Evolutionary conservation across 2,888 invertebrate genomes (phyloP).

Genomic region (Microchrysa polita): DNA sequence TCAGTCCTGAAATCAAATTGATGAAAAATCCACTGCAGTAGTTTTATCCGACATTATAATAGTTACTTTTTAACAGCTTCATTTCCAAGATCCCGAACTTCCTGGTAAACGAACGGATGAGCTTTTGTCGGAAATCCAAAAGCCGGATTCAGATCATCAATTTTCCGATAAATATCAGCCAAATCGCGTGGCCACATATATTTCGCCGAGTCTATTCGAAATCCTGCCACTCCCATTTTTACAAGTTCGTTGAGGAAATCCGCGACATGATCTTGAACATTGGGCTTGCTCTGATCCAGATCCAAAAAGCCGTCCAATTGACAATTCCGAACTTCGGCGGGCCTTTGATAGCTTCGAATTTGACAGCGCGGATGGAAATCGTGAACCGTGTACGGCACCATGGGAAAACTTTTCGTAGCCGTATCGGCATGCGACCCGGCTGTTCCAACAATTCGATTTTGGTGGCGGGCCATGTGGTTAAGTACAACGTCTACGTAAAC

Average conservation of each 20-base stretch:
- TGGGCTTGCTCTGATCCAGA: constrained; percentile 65
- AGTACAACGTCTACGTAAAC: constrained; percentile 79
- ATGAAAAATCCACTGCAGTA: not conserved
- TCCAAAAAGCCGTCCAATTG: constrained; percentile 65
- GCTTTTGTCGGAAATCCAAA: constrained; percentile 66
- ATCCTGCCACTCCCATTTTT: constrained; percentile 82
- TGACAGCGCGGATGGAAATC: constrained; percentile 69
- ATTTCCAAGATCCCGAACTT: constrained; percentile 67
- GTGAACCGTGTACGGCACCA: constrained; percentile 67
- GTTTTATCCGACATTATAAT: constrained; percentile 14
- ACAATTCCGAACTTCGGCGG: constrained; percentile 64
- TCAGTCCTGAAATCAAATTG: constrained; percentile 60
- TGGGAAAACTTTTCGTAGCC: constrained; percentile 65
- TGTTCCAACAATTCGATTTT: constrained; percentile 53
- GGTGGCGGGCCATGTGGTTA: constrained; percentile 78
- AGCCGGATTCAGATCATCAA: constrained; percentile 65
- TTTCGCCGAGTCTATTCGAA: constrained; percentile 73
- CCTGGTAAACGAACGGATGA: constrained; percentile 68
- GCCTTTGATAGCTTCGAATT: constrained; percentile 66
- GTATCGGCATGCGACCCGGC: constrained; percentile 65
- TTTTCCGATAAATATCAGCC: constrained; percentile 66
- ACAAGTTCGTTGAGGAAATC: constrained; percentile 59
- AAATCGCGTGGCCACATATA: constrained; percentile 47
- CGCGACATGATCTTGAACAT: constrained; percentile 71
- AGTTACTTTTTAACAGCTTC: constrained; percentile 56